These are phyloP conservation scores for Nasonia vitripennis DNA, from an alignment of 1,140 invertebrate genomes.

Conservation along the genomic window DNA sequence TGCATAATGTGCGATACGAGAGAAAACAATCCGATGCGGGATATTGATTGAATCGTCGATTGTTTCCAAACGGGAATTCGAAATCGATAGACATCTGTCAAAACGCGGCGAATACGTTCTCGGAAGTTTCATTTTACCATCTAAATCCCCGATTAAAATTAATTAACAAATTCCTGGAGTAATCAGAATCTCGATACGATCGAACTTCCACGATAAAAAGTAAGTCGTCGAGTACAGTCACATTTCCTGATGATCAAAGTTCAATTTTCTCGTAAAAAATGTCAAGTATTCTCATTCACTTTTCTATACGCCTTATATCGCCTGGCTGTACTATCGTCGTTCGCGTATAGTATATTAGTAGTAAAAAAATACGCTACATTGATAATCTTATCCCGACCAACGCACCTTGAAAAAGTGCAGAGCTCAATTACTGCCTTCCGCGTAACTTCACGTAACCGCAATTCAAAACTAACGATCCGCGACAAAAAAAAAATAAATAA, in stretches of 20 bases:
- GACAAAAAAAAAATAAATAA: too few species aligned
- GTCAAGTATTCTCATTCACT: background rate
- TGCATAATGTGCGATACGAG: too few species aligned
- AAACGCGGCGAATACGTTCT: background rate
- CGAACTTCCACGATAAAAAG: background rate
- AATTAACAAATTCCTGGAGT: background rate
- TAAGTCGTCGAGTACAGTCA: background rate
- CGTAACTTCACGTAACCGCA: background rate
- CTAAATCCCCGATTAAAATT: background rate
- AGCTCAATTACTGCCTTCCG: background rate
- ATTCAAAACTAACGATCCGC: background rate
- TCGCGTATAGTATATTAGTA: too few species aligned
- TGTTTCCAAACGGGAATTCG: too few species aligned
- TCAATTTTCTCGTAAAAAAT: background rate
- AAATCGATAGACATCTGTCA: too few species aligned
- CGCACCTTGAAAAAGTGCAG: background rate
- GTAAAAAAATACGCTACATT: too few species aligned
- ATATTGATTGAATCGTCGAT: too few species aligned
- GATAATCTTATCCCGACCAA: too few species aligned
- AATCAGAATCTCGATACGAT: background rate
- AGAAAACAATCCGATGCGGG: too few species aligned
- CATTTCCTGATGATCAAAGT: background rate
- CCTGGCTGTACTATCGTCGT: too few species aligned
- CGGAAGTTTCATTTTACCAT: background rate
- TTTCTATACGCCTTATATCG: background rate